phyloP scores from a whole-genome alignment of 2,797 vertebrate species.

The Macrochelys suwanniensis region DNA sequence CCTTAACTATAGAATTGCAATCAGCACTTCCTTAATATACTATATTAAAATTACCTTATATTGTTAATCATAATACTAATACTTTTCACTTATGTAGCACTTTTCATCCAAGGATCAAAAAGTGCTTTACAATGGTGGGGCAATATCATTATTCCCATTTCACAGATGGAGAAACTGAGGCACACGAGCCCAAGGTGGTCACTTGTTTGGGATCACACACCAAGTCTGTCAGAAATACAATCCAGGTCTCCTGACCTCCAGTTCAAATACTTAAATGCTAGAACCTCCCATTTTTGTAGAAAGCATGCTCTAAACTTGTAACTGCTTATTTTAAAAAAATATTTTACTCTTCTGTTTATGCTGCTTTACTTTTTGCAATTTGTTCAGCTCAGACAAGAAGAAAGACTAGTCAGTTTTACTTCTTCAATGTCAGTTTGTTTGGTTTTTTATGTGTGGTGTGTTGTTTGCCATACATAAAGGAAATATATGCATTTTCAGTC shows the following conservation, averaged over 20 bases:
- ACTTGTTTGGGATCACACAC: background rate
- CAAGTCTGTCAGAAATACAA: background rate
- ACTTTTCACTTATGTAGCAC: background rate
- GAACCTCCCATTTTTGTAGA: background rate
- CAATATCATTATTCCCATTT: background rate
- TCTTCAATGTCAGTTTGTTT: background rate
- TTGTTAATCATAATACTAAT: background rate
- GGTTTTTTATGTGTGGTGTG: accelerated
- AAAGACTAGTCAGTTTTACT: background rate
- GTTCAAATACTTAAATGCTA: background rate
- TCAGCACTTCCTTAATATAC: background rate
- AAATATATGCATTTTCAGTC: accelerated
- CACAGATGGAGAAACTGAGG: background rate
- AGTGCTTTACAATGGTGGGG: background rate
- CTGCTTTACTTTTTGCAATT: background rate
- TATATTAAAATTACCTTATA: background rate
- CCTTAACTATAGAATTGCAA: background rate
- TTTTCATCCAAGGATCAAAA: background rate
- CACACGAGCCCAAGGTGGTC: accelerated
- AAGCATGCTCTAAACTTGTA: accelerated
- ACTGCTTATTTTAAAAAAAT: accelerated
- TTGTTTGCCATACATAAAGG: accelerated
- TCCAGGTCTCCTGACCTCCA: background rate
- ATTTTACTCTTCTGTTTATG: background rate
- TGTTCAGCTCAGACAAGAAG: accelerated